Base-by-base conservation (phyloP, 2,888 invertebrate species). In the Galerucella nymphaeae region DNA sequence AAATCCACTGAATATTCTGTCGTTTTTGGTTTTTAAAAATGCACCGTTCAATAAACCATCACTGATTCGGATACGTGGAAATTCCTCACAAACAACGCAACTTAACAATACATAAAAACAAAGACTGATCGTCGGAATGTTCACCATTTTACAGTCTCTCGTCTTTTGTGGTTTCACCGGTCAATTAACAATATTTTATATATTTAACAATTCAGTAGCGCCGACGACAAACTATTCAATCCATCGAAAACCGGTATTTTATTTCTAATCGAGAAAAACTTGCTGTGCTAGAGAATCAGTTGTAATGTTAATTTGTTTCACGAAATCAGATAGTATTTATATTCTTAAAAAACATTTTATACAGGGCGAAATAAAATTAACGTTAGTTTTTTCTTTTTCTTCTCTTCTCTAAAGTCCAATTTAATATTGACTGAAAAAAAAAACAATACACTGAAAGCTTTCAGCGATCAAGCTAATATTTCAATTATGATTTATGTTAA, bases 1-100 rank as follows among this genome's bases (percentile, higher is more conserved):
- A 78, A 88, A 89, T 41, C 87, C 87, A 66, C 83, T 85, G 76
- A 88, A 88, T 74, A 84, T 81, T 45, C 84, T 82, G 62, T 87
- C 88, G 74, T 82, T 84, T 59, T 83, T 84, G 4, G 87, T 87
- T 65, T 77, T 81, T 70, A 84, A 75, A 77, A 82, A 82, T 30
- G 82, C 83, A 0, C 89, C 89, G 72, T 77, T 82, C 11, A 89
- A 74, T 55, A 73, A 79, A 1, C 89, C 89, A 79, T 88, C 83
- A 4, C 80, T 72, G 50, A 86, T 83, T 55, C 80, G 81, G 2
- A 88, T 85, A 67, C 72, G 71, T 16, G 79, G 81, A 30, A 50
- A 62, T 9, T 66, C 70, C 50, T 45, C 57, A 42, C 66, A 62
- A 8, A 53, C 18, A 11, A 73, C 69, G n/a, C 62, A n/a, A 14